phyloP scores from a whole-genome alignment of 2,888 invertebrate genomes.

The Idaea aversata region DNA sequence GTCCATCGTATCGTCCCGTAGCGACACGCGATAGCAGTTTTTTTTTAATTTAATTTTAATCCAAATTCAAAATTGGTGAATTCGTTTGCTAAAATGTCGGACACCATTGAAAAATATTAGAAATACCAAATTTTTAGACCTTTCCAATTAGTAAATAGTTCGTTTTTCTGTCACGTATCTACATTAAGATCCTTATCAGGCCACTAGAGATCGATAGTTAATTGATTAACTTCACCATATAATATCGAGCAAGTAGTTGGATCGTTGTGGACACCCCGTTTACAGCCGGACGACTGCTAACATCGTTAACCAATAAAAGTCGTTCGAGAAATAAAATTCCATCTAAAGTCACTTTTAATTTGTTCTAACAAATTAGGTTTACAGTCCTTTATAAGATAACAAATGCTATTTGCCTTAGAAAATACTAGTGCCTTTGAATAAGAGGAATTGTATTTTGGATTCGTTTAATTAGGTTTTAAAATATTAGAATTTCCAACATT shows the following conservation, averaged over 20 bases:
- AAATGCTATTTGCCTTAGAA: neutral
- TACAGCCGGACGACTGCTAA: slow-evolving; percentile 49
- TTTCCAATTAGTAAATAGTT: too few species aligned
- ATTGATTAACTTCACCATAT: neutral
- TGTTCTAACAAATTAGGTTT: slow-evolving; percentile 26
- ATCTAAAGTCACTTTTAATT: slow-evolving; percentile 34
- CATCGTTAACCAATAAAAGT: slow-evolving; percentile 50
- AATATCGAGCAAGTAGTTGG: slow-evolving; percentile 1
- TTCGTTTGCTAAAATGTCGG: too few species aligned
- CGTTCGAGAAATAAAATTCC: slow-evolving; percentile 47
- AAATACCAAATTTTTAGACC: too few species aligned
- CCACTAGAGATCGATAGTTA: neutral
- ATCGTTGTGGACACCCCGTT: slow-evolving; percentile 44
- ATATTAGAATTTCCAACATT: neutral
- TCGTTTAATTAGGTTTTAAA: neutral
- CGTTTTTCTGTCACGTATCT: too few species aligned
- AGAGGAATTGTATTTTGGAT: neutral
- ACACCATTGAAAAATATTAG: too few species aligned
- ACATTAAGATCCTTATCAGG: too few species aligned
- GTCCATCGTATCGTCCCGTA: too few species aligned
- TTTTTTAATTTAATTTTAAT: too few species aligned
- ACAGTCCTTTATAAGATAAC: slow-evolving; percentile 13
- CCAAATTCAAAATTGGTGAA: too few species aligned
- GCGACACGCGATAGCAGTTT: too few species aligned
- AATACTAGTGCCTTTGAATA: neutral